Base-by-base conservation (phyloP, 2,888 invertebrate species). In the Drosophila pegasa region DNA sequence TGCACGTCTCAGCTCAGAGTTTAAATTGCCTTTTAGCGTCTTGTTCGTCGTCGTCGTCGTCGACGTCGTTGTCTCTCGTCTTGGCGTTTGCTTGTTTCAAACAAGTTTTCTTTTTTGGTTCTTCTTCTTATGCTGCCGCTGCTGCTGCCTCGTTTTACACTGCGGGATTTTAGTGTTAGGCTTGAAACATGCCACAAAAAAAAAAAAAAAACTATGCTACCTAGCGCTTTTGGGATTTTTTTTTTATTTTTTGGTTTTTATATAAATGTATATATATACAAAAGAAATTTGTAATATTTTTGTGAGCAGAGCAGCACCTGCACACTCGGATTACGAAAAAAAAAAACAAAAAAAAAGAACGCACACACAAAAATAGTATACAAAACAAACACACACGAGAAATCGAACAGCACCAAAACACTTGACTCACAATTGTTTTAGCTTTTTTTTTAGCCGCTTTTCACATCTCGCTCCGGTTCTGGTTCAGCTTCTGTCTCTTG, bases 51-150 rank as follows among this genome's bases (percentile, higher is more conserved):
- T 60, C 65, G 54, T 76, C 66, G 75, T 62, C 61, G 67, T 60
- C 65, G 54, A 71, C 66, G 75, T 62, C 61, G 69, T 61, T 68
- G 56, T 57, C 58, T 54, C 47, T 50, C 51, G 59, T 55, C 56
- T 58, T 66, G 60, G 43, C 50, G 74, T 33, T 70, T 62, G 78
- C 65, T 79, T 87, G 78, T 80, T 80, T 78, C 69, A 85, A 85
- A 88, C 85, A 87, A 85, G 85, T 85, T 85, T 85, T 85, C 70
- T 86, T 86, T 82, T 85, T 69, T 66, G 72, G 67, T 68, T 78
- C 78, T 78, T 75, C 73, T 81, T 71, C 69, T 78, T 78, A 37
- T 66, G 58, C 38, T 70, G 58, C 65, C 60, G 47, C 54, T 64
- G 51, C 57, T 61, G 57, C 33, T 70, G 71, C 75, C 80, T 80